These are phyloP conservation scores for Lepus americanus DNA, from an alignment of 2,113 vertebrate species.

Conservation along the genomic window DNA sequence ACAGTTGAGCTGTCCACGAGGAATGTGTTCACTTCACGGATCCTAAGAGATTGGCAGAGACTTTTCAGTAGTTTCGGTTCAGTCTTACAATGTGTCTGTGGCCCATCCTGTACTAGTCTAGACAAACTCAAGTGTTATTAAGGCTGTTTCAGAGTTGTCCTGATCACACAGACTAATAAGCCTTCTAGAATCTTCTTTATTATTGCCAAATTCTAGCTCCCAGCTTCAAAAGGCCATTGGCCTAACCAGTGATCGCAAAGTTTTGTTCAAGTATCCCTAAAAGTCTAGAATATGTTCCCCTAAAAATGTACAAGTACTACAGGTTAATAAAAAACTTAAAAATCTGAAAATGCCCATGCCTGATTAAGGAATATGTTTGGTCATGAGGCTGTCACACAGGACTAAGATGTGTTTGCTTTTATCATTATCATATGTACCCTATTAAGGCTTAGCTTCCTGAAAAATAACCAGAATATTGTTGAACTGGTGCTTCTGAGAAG, in stretches of 20 bases:
- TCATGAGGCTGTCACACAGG: neutral
- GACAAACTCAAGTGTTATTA: neutral
- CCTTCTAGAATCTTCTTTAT: constrained; percentile 14
- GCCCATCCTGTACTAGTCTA: neutral
- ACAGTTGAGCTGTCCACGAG: neutral
- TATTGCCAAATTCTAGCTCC: neutral
- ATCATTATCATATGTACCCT: neutral
- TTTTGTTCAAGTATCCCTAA: neutral
- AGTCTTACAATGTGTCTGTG: neutral
- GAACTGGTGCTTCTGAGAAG: constrained; percentile 27
- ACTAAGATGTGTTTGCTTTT: constrained; percentile 7
- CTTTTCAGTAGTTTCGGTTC: neutral
- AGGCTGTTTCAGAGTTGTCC: neutral
- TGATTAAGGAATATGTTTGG: neutral
- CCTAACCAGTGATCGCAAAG: neutral
- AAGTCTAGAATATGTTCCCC: neutral
- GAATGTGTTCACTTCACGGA: neutral
- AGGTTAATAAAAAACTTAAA: too few species aligned
- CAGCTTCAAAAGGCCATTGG: constrained; percentile 5
- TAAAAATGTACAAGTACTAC: too few species aligned
- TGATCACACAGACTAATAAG: neutral
- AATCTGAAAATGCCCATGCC: too few species aligned
- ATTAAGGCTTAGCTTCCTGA: constrained; percentile 1
- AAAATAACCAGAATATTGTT: constrained; percentile 44
- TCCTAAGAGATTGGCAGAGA: constrained; percentile 9